phyloP scores from a whole-genome alignment of 2,888 invertebrate species.

The Cyclophora punctaria region DNA sequence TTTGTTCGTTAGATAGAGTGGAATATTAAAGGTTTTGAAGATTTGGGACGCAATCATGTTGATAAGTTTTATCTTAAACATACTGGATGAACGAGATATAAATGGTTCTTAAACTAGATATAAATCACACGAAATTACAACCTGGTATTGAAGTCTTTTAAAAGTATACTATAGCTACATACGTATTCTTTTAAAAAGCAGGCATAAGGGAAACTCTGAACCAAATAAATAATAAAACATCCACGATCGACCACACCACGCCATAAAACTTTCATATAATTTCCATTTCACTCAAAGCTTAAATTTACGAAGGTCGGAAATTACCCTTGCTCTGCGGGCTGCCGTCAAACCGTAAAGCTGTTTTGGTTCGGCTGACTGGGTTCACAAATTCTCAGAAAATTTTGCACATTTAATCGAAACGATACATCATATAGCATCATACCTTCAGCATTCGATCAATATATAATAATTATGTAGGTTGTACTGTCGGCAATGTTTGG shows the following conservation, averaged over 20 bases:
- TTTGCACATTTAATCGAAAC: slow-evolving; percentile 13
- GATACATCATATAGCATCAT: slow-evolving; percentile 10
- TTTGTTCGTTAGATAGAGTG: background rate
- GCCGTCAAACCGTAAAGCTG: slow-evolving; percentile 19
- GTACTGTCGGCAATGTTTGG: too few relatives aligned
- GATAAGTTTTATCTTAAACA: too few relatives aligned
- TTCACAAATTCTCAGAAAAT: slow-evolving; percentile 14
- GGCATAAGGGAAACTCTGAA: slow-evolving; percentile 1
- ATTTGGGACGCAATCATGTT: slow-evolving; percentile 3
- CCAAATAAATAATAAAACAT: slow-evolving; percentile 13
- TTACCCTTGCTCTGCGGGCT: slow-evolving; percentile 15
- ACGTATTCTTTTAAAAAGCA: background rate
- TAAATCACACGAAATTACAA: too few relatives aligned
- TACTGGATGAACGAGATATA: too few relatives aligned
- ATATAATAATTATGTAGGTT: too few relatives aligned
- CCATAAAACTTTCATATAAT: slow-evolving; percentile 19
- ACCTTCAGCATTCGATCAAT: too few relatives aligned
- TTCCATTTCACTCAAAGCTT: slow-evolving; percentile 18
- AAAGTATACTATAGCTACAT: too few relatives aligned
- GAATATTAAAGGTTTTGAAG: slow-evolving; percentile 7
- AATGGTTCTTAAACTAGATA: too few relatives aligned
- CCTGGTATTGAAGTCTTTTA: too few relatives aligned
- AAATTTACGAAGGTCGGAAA: slow-evolving; percentile 19
- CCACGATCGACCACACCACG: slow-evolving; percentile 11
- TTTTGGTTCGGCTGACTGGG: slow-evolving; percentile 15